Base-by-base conservation (phyloP, 2,113 vertebrate species). In the Oenanthe melanoleuca region DNA sequence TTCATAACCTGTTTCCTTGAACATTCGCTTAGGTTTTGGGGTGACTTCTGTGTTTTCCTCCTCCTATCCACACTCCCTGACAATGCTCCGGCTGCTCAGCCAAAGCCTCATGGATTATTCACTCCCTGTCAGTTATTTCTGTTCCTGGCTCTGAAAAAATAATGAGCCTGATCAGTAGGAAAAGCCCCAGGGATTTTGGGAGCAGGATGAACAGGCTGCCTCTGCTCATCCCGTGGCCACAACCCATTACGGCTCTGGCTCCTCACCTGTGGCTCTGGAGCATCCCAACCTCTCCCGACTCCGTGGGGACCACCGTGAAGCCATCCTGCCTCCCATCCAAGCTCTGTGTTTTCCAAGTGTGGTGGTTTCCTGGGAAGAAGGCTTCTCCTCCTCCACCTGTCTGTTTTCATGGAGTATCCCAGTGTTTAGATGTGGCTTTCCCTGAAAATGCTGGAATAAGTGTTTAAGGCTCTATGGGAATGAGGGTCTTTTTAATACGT, bases 71-170 rank as follows among this genome's bases (percentile, higher is more conserved):
- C 4, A 0, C 47, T 5, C 79, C 45, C 79, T 16, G 70, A 8
- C 25, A 4, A 0, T 0, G 65, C 53, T 86, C 25, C 0, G 2
- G n/a, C 38, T 21, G 69, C 92, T 86, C 86, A 86, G 92, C 85
- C 85, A 18, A 40, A 87, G 42, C 91, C 95, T 96, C 96, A 96
- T 95, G 94, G 94, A 96, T 96, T 95, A 96, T 96, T 96, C 91
- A 96, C 93, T 94, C 8, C 3, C 82, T 72, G 42, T 8, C 81
- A 6, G 93, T 93, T 94, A 96, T 95, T 96, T 96, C 88, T 93
- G 94, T 15, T 71, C 82, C 82, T 1, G 1, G 82, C 63, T 59
- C 91, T 96, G 86, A 89, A 96, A 95, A 94, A 94, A 93, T 94
- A 57, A 96, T 96, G 96, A 96, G 92, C 29, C 3, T 0, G 3